Evolutionary conservation across 2,797 vertebrate species (phyloP).

Genomic region (Eulemur rubriventer): DNA sequence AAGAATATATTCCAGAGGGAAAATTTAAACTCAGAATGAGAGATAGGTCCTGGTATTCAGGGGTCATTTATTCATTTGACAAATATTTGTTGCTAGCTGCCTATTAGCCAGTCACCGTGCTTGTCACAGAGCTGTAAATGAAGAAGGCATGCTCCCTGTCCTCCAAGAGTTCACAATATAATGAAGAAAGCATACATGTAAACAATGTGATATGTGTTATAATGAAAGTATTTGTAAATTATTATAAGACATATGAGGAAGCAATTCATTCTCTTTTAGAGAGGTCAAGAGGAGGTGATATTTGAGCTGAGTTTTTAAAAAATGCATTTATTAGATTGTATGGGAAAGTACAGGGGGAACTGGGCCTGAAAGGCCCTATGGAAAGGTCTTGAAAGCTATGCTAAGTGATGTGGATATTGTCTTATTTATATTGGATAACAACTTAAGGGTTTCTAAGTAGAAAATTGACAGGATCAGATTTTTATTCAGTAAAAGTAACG

Average conservation of each 20-base stretch:
- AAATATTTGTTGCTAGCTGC: constrained; percentile 31
- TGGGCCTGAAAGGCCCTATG: not conserved
- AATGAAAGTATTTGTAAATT: constrained; percentile 34
- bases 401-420: not conserved
- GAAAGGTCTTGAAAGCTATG: not conserved
- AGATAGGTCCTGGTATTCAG: constrained; percentile 3
- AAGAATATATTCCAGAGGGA: constrained; percentile 7
- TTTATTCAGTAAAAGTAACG: constrained; percentile 24
- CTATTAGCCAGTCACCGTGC: not conserved
- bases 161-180: not conserved
- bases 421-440: not conserved
- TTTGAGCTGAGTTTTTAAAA: not conserved
- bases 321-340: not conserved
- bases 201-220: not conserved
- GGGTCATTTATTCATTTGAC: constrained; percentile 26
- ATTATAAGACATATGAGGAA: not conserved
- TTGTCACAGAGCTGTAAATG: constrained; percentile 3
- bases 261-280: not conserved
- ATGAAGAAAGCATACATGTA: constrained; percentile 38
- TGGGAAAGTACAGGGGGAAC: not conserved
- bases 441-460: not conserved
- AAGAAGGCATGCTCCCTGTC: constrained; percentile 21
- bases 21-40: not conserved
- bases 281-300: not conserved
- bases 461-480: constrained; percentile 5